A percentile compares a stretch with the other conserved stretches of the same genome.
These are phyloP conservation scores for Pachyseris speciosa DNA, from an alignment of 64 coral and sea anemone genomes.

Conservation along the genomic window DNA sequence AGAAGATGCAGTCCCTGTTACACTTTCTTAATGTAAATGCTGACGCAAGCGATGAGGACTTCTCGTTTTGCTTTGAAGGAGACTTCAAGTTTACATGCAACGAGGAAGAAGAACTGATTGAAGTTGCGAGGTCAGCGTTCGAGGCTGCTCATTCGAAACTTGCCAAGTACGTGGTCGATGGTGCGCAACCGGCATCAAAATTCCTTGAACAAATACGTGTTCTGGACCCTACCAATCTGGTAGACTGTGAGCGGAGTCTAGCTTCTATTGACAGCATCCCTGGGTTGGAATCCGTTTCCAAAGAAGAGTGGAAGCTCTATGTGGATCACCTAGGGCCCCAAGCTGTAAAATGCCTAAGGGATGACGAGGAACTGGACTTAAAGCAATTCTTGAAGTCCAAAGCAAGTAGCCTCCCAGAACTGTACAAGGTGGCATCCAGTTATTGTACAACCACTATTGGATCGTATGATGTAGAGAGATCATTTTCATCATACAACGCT, in stretches of 20 bases:
- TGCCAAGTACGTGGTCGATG: conserved; percentile 37
- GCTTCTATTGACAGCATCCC: conserved; percentile 8
- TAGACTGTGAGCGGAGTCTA: background rate
- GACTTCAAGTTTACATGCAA: background rate
- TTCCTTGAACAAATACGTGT: conserved; percentile 33
- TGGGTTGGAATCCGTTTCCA: conserved; percentile 24
- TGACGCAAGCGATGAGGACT: background rate
- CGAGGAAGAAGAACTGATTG: conserved; percentile 23
- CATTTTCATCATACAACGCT: background rate
- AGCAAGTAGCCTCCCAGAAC: background rate
- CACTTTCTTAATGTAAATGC: too few relatives aligned
- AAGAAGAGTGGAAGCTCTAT: conserved; percentile 61
- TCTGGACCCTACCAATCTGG: conserved; percentile 36
- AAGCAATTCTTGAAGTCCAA: conserved; percentile 43
- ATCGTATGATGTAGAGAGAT: conserved; percentile 18
- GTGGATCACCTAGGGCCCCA: conserved; percentile 37
- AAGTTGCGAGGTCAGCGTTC: conserved; percentile 31
- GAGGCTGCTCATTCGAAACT: conserved; percentile 24
- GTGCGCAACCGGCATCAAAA: conserved; percentile 58
- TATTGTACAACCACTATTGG: conserved; percentile 14
- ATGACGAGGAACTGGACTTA: background rate
- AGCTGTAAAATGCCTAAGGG: conserved; percentile 7
- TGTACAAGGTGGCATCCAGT: conserved; percentile 8
- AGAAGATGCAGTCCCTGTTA: too few relatives aligned
- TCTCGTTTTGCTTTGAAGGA: background rate